Base-by-base conservation (phyloP, 2,797 vertebrate species). In the Pygocentrus nattereri region DNA sequence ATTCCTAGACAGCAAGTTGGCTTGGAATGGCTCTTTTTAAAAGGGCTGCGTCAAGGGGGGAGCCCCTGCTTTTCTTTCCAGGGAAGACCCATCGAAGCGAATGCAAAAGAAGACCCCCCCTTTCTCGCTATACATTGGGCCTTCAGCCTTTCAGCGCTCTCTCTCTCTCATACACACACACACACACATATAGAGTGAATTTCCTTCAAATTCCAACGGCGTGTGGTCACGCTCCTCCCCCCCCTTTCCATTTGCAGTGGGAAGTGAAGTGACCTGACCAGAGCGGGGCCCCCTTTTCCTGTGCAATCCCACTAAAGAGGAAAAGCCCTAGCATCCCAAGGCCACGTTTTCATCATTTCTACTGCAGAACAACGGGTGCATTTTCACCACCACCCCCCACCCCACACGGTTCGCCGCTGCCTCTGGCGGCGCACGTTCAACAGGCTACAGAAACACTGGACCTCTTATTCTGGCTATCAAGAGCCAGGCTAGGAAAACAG, bases 201-300 rank as follows among this genome's bases (percentile, higher is more conserved):
- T 92, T 88, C 88, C 87, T 88, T 89, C 52, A 91, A 92, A 93
- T 93, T 93, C 91, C 90, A 89, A 38, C 84, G 85, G 81, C 83
- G 87, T 91, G 89, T 89, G 90, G 88, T 90, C 82, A 82, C n/a
- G n/a, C n/a, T n/a, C 89, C 74, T 64, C 89, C 88, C 67, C 89
- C 88, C 88, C 41, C 91, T 88, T 88, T 83, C 74, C 91, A 88
- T 82, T 84, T 65, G 38, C 81, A 77, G 71, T 21, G 61, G 78
- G 85, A 86, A 84, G 80, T 41, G 23, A 88, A 65, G 64, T 70
- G 79, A 85, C 82, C 67, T 82, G 82, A 79, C 62, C 67, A 79
- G 76, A 81, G 38, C 58, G 76, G 81, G 62, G 79, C 65, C 74
- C 79, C 73, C 27, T 76, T 61, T 76, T 84, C 83, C 73, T 88